phyloP scores from a whole-genome alignment of 2,113 vertebrate species.

The Pongo abelii region DNA sequence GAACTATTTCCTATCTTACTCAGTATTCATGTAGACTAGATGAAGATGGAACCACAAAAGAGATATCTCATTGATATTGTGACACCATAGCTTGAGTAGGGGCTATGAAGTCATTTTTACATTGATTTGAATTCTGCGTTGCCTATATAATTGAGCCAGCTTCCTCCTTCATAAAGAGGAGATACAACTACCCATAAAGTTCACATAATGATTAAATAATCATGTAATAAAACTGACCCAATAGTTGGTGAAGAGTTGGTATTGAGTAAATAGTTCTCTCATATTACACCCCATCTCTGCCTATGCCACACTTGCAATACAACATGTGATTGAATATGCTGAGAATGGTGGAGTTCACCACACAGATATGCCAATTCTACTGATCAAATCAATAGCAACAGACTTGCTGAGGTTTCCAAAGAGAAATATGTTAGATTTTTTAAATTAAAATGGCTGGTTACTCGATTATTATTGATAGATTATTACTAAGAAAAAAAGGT shows the following conservation, averaged over 20 bases:
- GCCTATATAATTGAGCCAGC: background rate
- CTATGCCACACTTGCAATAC: background rate
- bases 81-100: background rate
- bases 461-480: background rate
- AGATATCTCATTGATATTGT: background rate
- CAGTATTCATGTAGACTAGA: background rate
- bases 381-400: background rate
- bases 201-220: background rate
- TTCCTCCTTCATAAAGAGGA: background rate
- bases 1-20: background rate
- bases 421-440: background rate
- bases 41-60: background rate
- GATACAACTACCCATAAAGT: background rate
- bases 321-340: background rate
- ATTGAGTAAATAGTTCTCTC: background rate
- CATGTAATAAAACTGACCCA: background rate
- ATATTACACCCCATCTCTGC: background rate
- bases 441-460: background rate
- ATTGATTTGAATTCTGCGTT: background rate
- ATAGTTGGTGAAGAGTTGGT: background rate
- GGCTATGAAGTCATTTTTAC: background rate
- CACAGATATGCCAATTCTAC: background rate
- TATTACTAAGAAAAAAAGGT: background rate
- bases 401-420: background rate
- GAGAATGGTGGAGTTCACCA: background rate